These are phyloP conservation scores for Rostratula benghalensis DNA, from an alignment of 2,113 vertebrate genomes.

Conservation along the genomic window DNA sequence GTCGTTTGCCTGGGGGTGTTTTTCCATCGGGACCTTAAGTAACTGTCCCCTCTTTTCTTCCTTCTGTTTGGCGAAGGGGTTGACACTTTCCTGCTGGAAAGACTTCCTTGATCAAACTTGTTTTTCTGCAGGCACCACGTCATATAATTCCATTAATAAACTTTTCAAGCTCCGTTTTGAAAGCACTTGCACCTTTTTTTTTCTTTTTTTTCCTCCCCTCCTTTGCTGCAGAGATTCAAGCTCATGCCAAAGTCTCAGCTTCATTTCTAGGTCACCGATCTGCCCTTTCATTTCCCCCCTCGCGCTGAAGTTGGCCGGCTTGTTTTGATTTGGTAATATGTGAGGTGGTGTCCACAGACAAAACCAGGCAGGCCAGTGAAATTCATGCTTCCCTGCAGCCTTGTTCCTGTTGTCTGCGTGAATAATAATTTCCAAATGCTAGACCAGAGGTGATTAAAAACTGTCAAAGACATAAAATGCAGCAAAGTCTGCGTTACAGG, in stretches of 20 bases:
- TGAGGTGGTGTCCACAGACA: constrained; percentile 49
- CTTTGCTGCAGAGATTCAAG: not conserved
- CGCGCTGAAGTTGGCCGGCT: constrained; percentile 2
- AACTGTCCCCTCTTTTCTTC: not conserved
- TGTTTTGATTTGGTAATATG: constrained; percentile 60
- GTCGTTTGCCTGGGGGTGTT: not conserved
- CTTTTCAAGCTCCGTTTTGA: constrained; percentile 7
- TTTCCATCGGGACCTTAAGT: not conserved
- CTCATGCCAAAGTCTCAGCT: constrained; percentile 16
- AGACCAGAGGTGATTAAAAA: constrained; percentile 17
- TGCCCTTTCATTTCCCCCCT: constrained; percentile 60
- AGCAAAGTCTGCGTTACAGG: not conserved
- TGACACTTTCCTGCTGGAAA: not conserved
- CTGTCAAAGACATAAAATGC: constrained; percentile 4
- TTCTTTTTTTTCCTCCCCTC: not conserved
- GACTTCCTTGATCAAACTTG: not conserved
- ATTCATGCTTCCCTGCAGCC: constrained; percentile 41
- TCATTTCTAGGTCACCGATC: constrained; percentile 49
- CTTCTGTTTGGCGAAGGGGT: not conserved
- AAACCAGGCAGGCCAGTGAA: constrained; percentile 49
- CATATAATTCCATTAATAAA: not conserved
- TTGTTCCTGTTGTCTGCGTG: not conserved
- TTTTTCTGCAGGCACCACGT: not conserved
- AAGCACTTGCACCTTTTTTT: not conserved
- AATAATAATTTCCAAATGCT: constrained; percentile 55